These are phyloP conservation scores for Capra hircus DNA, from an alignment of 2,113 vertebrate species.

Conservation along the genomic window DNA sequence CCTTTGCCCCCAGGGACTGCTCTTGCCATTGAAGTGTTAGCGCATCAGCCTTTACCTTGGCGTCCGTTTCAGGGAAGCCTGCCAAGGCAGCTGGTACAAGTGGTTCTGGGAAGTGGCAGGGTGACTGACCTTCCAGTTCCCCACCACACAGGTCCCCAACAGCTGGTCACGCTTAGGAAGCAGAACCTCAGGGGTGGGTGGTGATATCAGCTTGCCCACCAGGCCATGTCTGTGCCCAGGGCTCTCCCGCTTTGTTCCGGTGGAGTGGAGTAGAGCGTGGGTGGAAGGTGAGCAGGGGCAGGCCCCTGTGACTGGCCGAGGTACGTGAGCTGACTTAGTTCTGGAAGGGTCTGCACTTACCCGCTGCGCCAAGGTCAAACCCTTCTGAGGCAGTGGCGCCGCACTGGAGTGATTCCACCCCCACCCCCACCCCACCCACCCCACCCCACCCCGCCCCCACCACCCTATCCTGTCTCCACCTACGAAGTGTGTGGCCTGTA, in stretches of 20 bases:
- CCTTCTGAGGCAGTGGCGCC: background rate
- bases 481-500: accelerated
- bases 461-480: accelerated
- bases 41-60: background rate
- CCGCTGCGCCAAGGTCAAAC: background rate
- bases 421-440: no score
- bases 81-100: background rate
- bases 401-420: background rate
- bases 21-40: background rate
- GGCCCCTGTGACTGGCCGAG: background rate
- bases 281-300: background rate
- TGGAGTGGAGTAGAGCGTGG: accelerated
- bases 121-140: background rate
- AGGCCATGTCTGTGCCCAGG: accelerated
- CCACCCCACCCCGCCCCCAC: accelerated
- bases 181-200: background rate
- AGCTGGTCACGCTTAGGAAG: background rate
- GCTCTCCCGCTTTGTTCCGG: background rate
- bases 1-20: accelerated
- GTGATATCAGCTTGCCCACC: background rate
- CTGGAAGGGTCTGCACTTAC: background rate
- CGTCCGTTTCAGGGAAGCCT: background rate
- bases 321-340: background rate
- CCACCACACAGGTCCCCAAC: accelerated
- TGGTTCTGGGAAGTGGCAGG: background rate